These are phyloP conservation scores for Hydropsyche tenuis DNA, from an alignment of 1,140 invertebrate species.

Conservation along the genomic window DNA sequence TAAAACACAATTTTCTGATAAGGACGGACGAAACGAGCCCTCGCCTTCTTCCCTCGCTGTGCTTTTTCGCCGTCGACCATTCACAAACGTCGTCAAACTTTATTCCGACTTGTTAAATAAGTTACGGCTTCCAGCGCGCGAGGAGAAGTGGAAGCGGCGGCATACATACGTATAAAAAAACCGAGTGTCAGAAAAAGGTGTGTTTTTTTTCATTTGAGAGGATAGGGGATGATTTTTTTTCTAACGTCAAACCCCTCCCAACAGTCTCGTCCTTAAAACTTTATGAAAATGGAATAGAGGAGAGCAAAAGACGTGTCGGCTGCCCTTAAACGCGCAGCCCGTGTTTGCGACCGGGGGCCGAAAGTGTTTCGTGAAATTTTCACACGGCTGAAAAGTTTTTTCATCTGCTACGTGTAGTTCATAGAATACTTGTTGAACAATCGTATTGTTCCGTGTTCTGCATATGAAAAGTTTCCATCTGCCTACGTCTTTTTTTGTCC, in stretches of 20 bases:
- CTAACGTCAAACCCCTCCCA: too few species aligned
- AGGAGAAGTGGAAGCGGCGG: neutral
- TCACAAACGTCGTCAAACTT: slow-evolving; percentile 26
- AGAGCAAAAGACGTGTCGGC: slow-evolving; percentile 13
- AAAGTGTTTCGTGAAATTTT: slow-evolving; percentile 18
- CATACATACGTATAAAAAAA: too few species aligned
- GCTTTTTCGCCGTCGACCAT: neutral
- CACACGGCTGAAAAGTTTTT: slow-evolving; percentile 16
- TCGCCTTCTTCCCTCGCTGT: neutral
- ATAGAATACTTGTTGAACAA: slow-evolving; percentile 29
- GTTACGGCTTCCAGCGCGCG: neutral
- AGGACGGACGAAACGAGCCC: neutral
- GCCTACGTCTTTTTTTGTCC: neutral
- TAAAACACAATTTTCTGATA: slow-evolving; percentile 26
- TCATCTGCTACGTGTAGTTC: slow-evolving; percentile 26
- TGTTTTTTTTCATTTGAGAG: neutral
- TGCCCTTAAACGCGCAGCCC: slow-evolving; percentile 5
- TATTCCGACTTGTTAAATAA: slow-evolving; percentile 28
- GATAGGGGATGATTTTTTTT: too few species aligned
- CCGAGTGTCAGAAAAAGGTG: slow-evolving; percentile 14
- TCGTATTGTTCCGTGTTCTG: slow-evolving; percentile 27
- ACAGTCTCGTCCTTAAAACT: slow-evolving; percentile 1
- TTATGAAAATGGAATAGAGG: slow-evolving; percentile 26
- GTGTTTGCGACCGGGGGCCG: neutral
- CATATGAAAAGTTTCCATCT: slow-evolving; percentile 16